Evolutionary conservation across 37 sponge, comb jelly and placozoan species (phyloP), one percentile per base, ranked within the genome.

Genomic region (Cliona cf. orientalis): DNA sequence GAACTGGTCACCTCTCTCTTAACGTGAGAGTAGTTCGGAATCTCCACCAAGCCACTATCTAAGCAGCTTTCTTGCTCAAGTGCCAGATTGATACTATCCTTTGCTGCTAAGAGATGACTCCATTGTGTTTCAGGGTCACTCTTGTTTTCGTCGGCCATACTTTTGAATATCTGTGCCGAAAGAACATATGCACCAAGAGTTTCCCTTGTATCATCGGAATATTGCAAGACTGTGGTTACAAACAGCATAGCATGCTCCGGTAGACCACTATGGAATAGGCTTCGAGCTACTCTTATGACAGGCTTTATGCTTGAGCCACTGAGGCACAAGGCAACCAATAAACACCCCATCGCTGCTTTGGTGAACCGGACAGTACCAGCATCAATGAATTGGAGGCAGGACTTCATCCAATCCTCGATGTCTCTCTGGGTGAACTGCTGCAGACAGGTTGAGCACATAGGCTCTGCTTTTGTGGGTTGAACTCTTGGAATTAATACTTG

Each of bases 351-450:
- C 14, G 53, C 53, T 19, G 53, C 53, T 49, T 49, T 49, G 14
- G 53, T 49, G 53, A 14, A 49, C 14, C 14, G 9, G 53, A 49
- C 53, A 19, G 53, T 49, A 19, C 53, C 53, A 49, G 14, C 53
- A 19, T 49, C 53, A 49, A 49, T 49, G 53, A 49, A 49, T 49
- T 49, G 53, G 53, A 49, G 53, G 53, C 53, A 49, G 53, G 53
- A 49, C 53, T 49, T 49, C 14, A 14, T 49, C 53, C 53, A 49
- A 9, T 49, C 53, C 9, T 49, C 53, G 14, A 49, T 49, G 53
- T 49, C 53, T 19, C 53, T 49, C 53, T 49, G 53, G 14, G 53
- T 49, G 53, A 49, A 49, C 53, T 49, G 53, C 14, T 49, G 14
- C 9, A 49, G 9, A 14, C 53, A 49, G 9, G 9, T 9, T 9